Conservation (phyloP, 2,888 invertebrate species). For the Scaptomyza cyrtandrae region DNA sequence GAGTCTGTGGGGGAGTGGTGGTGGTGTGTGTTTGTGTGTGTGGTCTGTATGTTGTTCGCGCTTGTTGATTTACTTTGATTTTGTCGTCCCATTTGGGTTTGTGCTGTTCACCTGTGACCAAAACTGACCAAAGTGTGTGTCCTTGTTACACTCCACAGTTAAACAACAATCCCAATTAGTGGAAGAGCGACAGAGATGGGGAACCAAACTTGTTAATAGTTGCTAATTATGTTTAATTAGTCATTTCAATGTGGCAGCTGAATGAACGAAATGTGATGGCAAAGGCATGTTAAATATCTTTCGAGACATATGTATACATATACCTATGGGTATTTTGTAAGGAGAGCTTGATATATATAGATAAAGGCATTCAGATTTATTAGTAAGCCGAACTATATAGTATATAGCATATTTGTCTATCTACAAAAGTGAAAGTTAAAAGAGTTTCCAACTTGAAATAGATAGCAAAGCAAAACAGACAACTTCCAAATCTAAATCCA, state of each 20-base stretch:
- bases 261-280: slow-evolving; percentile 17
- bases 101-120: slow-evolving; percentile 8
- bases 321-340: neutral
- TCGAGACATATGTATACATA: neutral
- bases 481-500: neutral
- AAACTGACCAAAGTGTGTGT: slow-evolving; percentile 58
- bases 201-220: slow-evolving; percentile 58
- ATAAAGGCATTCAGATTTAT: too few relatives aligned
- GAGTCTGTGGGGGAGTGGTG: neutral
- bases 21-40: neutral
- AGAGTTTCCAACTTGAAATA: too few relatives aligned
- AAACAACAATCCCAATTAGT: slow-evolving; percentile 11
- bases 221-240: slow-evolving; percentile 80
- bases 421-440: too few relatives aligned
- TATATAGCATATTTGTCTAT: too few relatives aligned
- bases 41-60: slow-evolving; percentile 11
- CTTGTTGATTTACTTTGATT: slow-evolving; percentile 78
- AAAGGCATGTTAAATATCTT: slow-evolving; percentile 1
- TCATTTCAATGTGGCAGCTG: slow-evolving; percentile 53
- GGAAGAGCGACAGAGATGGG: neutral
- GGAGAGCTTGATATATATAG: neutral
- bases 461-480: too few relatives aligned
- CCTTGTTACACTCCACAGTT: slow-evolving; percentile 55
- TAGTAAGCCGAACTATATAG: too few relatives aligned
- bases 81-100: slow-evolving; percentile 47